A percentile compares a stretch with the other conserved stretches of the same genome.
These are phyloP conservation scores for Mechanitis mazaeus DNA, from an alignment of 2,888 invertebrate genomes.

Conservation along the genomic window DNA sequence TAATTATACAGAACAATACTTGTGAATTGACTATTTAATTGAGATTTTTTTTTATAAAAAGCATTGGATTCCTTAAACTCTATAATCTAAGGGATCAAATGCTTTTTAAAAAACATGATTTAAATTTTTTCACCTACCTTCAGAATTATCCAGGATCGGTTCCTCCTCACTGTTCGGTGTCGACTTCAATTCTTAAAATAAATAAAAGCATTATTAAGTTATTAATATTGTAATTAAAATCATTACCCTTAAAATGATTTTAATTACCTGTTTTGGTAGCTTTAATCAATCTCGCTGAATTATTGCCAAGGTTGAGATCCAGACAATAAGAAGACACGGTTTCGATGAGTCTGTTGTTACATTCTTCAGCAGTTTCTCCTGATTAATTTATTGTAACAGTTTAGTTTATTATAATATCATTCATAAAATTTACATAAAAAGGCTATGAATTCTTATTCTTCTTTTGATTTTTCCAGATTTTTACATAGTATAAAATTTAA, in stretches of 20 bases:
- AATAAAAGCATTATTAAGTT: constrained; percentile 21
- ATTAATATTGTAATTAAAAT: not conserved
- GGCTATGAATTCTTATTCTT: no score
- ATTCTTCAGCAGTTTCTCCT: constrained; percentile 41
- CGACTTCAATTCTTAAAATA: constrained; percentile 55
- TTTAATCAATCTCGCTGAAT: constrained; percentile 64
- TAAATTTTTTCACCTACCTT: constrained; percentile 41
- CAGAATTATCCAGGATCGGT: constrained; percentile 52
- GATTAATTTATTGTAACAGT: not conserved
- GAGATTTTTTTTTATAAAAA: no score
- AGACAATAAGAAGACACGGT: constrained; percentile 76
- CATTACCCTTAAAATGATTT: no score
- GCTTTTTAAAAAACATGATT: no score
- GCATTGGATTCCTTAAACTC: no score
- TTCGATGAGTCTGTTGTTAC: constrained; percentile 58
- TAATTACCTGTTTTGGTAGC: constrained; percentile 58
- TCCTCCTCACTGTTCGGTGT: constrained; percentile 53
- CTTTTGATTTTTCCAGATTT: no score
- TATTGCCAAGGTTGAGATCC: constrained; percentile 64
- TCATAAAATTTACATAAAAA: no score
- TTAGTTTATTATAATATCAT: not conserved
- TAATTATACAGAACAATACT: no score
- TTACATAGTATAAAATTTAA: no score
- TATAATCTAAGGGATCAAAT: no score
- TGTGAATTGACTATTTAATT: no score